phyloP scores from a whole-genome alignment of 2,113 vertebrate genomes.

The Sphyrna mokarran region DNA sequence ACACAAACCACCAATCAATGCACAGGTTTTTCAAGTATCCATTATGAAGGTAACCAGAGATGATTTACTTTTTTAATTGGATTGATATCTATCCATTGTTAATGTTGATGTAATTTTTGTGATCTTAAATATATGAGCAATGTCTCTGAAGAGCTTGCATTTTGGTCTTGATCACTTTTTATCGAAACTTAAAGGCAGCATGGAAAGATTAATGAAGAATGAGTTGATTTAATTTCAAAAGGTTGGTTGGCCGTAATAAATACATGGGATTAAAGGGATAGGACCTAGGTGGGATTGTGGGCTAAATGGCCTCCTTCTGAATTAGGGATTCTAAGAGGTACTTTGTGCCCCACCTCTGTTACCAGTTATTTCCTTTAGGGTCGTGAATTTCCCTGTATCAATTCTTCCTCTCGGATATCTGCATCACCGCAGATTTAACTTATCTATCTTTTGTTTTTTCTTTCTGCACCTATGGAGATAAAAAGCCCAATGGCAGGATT shows the following conservation, averaged over 20 bases:
- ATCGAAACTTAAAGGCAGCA: neutral
- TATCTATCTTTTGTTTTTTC: neutral
- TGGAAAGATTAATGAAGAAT: neutral
- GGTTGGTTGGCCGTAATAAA: neutral
- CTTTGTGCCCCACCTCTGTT: neutral
- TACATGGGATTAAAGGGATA: no score
- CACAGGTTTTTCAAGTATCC: neutral
- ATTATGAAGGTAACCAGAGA: constrained; percentile 24
- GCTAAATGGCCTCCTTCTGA: no score
- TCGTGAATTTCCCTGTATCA: neutral
- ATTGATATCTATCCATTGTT: neutral
- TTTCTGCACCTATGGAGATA: neutral
- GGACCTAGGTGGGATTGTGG: no score
- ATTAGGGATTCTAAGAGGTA: no score
- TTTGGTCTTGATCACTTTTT: neutral
- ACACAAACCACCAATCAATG: neutral
- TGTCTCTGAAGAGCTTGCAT: neutral
- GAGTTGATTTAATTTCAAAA: neutral
- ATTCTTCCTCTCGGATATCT: neutral
- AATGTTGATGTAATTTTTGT: neutral
- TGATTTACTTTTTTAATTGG: neutral
- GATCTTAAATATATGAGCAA: neutral
- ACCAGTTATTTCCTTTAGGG: neutral
- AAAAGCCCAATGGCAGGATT: neutral
- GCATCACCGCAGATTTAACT: neutral